A percentile compares a stretch with the other conserved stretches of the same genome.
Evolutionary conservation across 2,113 vertebrate genomes (phyloP).

Genomic region (Syngnathoides biaculeatus): DNA sequence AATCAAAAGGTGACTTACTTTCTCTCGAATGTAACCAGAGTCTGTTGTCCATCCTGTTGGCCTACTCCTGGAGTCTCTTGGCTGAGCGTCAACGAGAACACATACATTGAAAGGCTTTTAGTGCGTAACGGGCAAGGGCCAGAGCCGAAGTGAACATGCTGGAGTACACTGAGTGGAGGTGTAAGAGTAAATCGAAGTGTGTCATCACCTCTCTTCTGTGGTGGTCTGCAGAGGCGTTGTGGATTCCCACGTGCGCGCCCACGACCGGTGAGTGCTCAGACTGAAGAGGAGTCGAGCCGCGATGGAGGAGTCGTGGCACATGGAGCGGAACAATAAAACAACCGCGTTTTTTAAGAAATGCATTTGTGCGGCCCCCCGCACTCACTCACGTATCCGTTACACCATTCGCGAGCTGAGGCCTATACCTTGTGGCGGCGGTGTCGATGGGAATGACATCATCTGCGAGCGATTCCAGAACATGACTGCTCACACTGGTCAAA

Average conservation of each 20-base stretch:
- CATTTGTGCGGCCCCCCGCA: conserved; percentile 4
- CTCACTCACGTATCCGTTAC: conserved; percentile 7
- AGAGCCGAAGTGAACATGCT: conserved; percentile 34
- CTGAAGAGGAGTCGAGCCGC: conserved; percentile 9
- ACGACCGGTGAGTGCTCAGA: conserved; percentile 31
- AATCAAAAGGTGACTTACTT: conserved; percentile 64
- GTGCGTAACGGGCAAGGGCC: conserved; percentile 30
- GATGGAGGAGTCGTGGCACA: conserved; percentile 25
- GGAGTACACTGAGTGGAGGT: conserved; percentile 4
- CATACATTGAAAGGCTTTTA: conserved; percentile 63
- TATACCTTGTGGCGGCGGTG: conserved; percentile 50
- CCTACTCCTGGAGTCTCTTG: conserved; percentile 21
- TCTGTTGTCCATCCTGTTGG: conserved; percentile 40
- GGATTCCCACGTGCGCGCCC: conserved; percentile 48
- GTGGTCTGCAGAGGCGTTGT: conserved; percentile 9
- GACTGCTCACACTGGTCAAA: conserved; percentile 22
- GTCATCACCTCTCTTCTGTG: conserved; percentile 57
- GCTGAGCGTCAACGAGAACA: conserved; percentile 46
- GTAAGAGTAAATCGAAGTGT: conserved; percentile 36
- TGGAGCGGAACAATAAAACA: conserved; percentile 10
- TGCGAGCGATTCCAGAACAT: conserved; percentile 32
- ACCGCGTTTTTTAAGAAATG: background rate
- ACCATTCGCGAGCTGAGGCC: conserved; percentile 2
- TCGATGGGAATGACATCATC: conserved; percentile 46
- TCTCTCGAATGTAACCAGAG: conserved; percentile 63